Evolutionary conservation across 2,113 vertebrate genomes (phyloP).

Genomic region (Tiliqua scincoides): DNA sequence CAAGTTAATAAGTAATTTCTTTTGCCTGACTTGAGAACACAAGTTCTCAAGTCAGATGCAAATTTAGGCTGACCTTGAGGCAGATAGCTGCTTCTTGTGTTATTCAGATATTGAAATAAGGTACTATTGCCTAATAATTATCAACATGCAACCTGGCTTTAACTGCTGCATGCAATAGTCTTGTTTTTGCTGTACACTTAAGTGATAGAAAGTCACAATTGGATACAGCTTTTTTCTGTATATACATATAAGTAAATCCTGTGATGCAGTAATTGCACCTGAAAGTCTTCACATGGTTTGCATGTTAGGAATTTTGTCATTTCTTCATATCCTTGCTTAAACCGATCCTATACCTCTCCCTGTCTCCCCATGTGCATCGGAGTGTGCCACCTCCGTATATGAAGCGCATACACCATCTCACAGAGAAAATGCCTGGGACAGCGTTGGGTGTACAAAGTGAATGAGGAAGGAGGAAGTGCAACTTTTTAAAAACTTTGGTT

Average conservation of each 20-base stretch:
- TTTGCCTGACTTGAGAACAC: not conserved
- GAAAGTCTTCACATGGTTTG: not conserved
- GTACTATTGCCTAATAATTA: not conserved
- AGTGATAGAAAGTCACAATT: not conserved
- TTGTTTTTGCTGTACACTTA: not conserved
- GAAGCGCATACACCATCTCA: not conserved
- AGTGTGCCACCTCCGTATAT: not conserved
- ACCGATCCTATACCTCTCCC: not conserved
- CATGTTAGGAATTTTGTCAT: not conserved
- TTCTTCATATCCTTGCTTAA: not conserved
- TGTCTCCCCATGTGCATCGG: not conserved
- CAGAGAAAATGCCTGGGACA: not conserved
- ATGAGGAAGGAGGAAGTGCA: not conserved
- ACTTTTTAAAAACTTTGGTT: not conserved
- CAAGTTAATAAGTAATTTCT: conserved; percentile 16
- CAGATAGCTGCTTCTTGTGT: accelerated
- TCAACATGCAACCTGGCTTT: not conserved
- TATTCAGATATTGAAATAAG: not conserved
- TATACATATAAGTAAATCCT: not conserved
- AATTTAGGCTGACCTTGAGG: not conserved
- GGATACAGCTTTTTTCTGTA: not conserved
- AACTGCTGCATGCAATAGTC: not conserved
- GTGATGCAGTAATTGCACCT: not conserved
- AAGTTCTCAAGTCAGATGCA: not conserved
- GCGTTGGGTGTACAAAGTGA: not conserved